These are phyloP conservation scores for Archips xylosteana DNA, from an alignment of 2,888 invertebrate species.

Conservation along the genomic window DNA sequence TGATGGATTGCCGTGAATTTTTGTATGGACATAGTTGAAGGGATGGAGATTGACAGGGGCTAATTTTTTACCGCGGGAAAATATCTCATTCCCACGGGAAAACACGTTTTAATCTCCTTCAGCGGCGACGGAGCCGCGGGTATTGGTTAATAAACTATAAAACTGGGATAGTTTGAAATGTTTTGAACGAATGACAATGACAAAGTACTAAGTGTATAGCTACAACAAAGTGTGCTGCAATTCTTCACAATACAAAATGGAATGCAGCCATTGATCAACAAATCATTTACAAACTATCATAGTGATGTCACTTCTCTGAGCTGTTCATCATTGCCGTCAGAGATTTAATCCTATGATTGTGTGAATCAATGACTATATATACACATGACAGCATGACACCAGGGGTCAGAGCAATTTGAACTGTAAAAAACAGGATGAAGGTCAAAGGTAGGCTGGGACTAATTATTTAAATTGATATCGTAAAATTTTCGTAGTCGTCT, in stretches of 20 bases:
- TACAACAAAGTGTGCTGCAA: background rate
- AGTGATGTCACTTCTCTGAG: background rate
- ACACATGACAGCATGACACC: conserved; percentile 17
- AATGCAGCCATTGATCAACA: background rate
- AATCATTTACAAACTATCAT: background rate
- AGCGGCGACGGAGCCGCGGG: too few species aligned
- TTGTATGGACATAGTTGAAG: too few species aligned
- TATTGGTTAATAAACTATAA: too few species aligned
- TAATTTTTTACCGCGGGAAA: too few species aligned
- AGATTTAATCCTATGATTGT: conserved; percentile 20
- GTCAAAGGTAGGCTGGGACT: conserved; percentile 2
- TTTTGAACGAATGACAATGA: too few species aligned
- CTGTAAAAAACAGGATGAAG: conserved; percentile 19
- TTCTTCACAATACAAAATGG: conserved; percentile 1
- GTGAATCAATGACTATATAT: conserved; percentile 31
- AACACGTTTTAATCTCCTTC: too few species aligned
- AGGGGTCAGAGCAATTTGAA: conserved; percentile 23
- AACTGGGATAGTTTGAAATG: too few species aligned
- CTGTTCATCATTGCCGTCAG: conserved; percentile 26
- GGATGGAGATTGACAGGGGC: too few species aligned
- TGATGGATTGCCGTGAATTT: too few species aligned
- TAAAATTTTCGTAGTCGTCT: conserved; percentile 31
- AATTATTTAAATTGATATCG: conserved; percentile 33
- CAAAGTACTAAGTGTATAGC: background rate
- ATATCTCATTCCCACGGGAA: too few species aligned